These are phyloP conservation scores for Sinocyclocheilus maitianheensis DNA, from an alignment of 2,113 vertebrate genomes.

Conservation along the genomic window DNA sequence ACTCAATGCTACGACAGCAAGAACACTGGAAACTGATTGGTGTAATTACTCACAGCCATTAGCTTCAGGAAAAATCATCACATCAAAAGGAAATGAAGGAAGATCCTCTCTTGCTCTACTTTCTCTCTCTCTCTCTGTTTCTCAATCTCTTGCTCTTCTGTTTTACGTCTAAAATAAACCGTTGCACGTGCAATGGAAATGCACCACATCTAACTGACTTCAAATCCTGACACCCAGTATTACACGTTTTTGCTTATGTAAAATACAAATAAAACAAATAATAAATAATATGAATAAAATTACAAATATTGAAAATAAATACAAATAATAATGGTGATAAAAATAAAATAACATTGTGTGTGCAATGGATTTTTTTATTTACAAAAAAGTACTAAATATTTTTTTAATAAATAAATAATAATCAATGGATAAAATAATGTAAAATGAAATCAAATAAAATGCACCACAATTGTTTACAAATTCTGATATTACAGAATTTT, in stretches of 20 bases:
- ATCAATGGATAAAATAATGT: neutral
- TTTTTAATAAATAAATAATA: too few relatives aligned
- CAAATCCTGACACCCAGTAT: neutral
- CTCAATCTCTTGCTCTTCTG: slow-evolving; percentile 22
- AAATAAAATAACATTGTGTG: too few relatives aligned
- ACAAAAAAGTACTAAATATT: too few relatives aligned
- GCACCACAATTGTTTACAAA: slow-evolving; percentile 17
- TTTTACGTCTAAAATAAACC: slow-evolving; percentile 39
- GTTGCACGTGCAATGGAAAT: slow-evolving; percentile 17
- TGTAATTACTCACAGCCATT: slow-evolving; percentile 79
- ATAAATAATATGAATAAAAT: neutral
- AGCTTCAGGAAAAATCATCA: slow-evolving; percentile 62
- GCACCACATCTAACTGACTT: slow-evolving; percentile 17
- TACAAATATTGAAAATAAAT: neutral
- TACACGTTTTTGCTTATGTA: neutral
- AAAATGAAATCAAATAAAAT: neutral
- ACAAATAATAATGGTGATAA: neutral
- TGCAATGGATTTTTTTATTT: too few relatives aligned
- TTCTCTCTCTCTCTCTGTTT: slow-evolving; percentile 36
- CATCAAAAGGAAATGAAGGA: slow-evolving; percentile 31
- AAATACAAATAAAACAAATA: neutral
- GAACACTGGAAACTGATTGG: slow-evolving; percentile 62
- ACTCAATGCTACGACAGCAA: neutral
- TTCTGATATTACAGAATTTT: neutral
- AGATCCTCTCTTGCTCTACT: slow-evolving; percentile 44